Conservation (phyloP, 2,888 invertebrate species). For the Tricholauxania praeusta region DNA sequence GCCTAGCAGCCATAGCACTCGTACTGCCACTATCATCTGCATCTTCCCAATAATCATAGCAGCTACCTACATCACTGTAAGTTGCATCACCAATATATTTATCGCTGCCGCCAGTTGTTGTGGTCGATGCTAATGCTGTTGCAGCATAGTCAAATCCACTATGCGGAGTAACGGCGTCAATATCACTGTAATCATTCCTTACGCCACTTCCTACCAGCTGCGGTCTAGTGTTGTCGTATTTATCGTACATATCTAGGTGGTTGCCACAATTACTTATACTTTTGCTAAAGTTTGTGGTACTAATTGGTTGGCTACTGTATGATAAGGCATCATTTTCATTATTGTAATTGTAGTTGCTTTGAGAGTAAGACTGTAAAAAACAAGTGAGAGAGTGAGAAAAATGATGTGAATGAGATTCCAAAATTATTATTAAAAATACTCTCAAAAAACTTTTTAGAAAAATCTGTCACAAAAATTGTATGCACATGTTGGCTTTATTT, state of each 20-base stretch:
- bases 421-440: no score
- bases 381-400: not conserved
- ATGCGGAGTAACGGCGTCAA: constrained; percentile 25
- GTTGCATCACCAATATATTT: constrained; percentile 12
- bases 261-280: constrained; percentile 49
- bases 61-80: constrained; percentile 10
- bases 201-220: not conserved
- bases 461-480: no score
- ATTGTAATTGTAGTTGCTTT: constrained; percentile 59
- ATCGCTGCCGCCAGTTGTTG: not conserved
- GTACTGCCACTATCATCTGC: constrained; percentile 35
- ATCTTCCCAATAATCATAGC: constrained; percentile 19
- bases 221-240: constrained; percentile 42
- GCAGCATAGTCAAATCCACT: constrained; percentile 37
- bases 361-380: constrained; percentile 59
- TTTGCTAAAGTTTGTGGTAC: constrained; percentile 55
- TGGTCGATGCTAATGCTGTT: constrained; percentile 37
- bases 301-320: constrained; percentile 83
- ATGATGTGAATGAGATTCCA: not conserved
- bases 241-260: constrained; percentile 48
- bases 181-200: constrained; percentile 22
- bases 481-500: no score
- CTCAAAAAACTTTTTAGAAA: no score
- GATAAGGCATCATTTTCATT: constrained; percentile 77
- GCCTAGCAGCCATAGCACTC: constrained; percentile 24